Evolutionary conservation across 2,113 vertebrate genomes (phyloP).

Genomic region (Callopanchax toddi): DNA sequence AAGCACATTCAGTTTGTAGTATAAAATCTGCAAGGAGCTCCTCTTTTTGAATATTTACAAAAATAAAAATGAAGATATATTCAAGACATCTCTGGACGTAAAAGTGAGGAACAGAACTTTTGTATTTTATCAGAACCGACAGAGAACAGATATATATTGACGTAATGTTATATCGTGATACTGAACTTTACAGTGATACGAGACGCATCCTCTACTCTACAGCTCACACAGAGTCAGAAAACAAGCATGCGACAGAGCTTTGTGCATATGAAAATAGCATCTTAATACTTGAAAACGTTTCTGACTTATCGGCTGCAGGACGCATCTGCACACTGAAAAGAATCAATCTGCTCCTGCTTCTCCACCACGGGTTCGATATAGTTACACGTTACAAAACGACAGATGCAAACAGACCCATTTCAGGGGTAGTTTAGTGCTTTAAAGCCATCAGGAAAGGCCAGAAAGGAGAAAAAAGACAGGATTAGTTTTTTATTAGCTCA

Average conservation of each 20-base stretch:
- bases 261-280: constrained; percentile 73
- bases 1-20: constrained; percentile 82
- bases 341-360: constrained; percentile 33
- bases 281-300: constrained; percentile 52
- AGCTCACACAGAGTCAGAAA: constrained; percentile 69
- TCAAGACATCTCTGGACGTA: constrained; percentile 53
- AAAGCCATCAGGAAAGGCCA: constrained; percentile 34
- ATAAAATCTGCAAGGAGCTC: constrained; percentile 77
- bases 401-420: constrained; percentile 34
- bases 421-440: constrained; percentile 19
- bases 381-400: constrained; percentile 38
- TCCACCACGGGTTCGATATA: constrained; percentile 19
- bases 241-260: constrained; percentile 72
- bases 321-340: constrained; percentile 21
- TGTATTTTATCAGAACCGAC: constrained; percentile 49
- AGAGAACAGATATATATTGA: constrained; percentile 67
- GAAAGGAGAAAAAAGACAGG: constrained; percentile 13
- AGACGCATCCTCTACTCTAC: constrained; percentile 71
- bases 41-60: constrained; percentile 74
- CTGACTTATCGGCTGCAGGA: constrained; percentile 32
- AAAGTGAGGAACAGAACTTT: constrained; percentile 41
- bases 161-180: constrained; percentile 66
- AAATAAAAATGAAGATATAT: constrained; percentile 36
- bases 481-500: constrained; percentile 55
- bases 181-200: constrained; percentile 71